Evolutionary conservation across 2,888 invertebrate genomes (phyloP).

Genomic region (Eilema griseolum): DNA sequence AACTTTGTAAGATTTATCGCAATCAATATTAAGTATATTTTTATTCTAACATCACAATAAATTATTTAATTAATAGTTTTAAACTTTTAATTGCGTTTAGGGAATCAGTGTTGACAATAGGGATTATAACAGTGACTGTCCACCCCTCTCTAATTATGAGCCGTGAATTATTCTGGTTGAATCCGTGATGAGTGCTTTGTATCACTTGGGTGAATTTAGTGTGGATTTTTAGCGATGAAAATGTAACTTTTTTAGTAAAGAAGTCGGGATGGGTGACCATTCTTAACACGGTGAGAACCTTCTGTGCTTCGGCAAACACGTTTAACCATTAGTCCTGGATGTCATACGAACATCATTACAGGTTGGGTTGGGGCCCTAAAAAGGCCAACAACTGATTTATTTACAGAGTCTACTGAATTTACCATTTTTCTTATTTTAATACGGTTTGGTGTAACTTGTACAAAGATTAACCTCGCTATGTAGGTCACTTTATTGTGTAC

Average conservation of each 20-base stretch:
- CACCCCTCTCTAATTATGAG: constrained; percentile 26
- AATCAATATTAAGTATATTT: background rate
- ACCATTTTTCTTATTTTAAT: background rate
- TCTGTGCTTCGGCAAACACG: too few species aligned
- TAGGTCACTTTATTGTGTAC: background rate
- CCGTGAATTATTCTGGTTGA: constrained; percentile 27
- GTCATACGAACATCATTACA: too few species aligned
- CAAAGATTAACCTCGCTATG: constrained; percentile 1
- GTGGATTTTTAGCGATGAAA: background rate
- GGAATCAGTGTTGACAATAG: constrained; percentile 48
- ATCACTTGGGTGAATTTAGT: background rate
- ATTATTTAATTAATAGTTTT: background rate
- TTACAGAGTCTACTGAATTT: too few species aligned
- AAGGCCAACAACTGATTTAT: too few species aligned
- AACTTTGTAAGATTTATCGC: background rate
- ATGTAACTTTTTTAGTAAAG: too few species aligned
- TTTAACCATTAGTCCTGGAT: too few species aligned
- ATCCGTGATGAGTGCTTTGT: constrained; percentile 1
- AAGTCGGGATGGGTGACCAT: too few species aligned
- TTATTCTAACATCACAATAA: constrained; percentile 11
- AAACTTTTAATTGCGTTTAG: constrained; percentile 52
- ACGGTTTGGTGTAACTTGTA: background rate
- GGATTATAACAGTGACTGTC: constrained; percentile 40
- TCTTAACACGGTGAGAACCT: too few species aligned
- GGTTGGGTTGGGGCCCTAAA: too few species aligned